Conservation (phyloP, 2,888 invertebrate species). For the Neoscelio sp. region DNA sequence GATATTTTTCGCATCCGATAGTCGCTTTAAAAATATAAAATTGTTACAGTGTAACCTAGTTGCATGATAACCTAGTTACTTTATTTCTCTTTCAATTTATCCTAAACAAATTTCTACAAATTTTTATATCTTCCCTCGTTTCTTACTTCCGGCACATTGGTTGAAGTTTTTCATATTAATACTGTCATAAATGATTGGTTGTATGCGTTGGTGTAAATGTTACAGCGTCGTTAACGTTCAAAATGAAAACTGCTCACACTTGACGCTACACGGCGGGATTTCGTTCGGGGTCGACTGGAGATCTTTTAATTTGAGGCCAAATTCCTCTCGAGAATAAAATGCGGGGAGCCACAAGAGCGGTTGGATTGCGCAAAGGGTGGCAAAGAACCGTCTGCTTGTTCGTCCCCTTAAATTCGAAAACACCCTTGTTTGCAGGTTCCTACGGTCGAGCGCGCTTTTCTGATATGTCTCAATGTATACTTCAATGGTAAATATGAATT, state of each 20-base stretch:
- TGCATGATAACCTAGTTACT: no score
- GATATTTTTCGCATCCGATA: no score
- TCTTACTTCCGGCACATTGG: slow-evolving; percentile 77
- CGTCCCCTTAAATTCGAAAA: slow-evolving; percentile 75
- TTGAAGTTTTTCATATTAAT: slow-evolving; percentile 37
- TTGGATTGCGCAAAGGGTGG: slow-evolving; percentile 77
- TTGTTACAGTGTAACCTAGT: no score
- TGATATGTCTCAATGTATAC: slow-evolving; percentile 68
- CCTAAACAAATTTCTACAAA: no score
- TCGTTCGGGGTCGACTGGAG: slow-evolving; percentile 77
- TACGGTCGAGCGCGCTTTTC: slow-evolving; percentile 70
- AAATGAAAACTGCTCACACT: slow-evolving; percentile 66
- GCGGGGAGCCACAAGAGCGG: slow-evolving; percentile 79
- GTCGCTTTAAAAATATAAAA: no score
- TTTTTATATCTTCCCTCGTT: slow-evolving; percentile 2
- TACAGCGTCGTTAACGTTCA: slow-evolving; percentile 62
- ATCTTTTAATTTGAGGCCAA: slow-evolving; percentile 82
- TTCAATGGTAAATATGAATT: slow-evolving; percentile 60
- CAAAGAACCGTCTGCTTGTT: slow-evolving; percentile 70
- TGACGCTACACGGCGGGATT: slow-evolving; percentile 69
- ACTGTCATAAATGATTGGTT: slow-evolving; percentile 34
- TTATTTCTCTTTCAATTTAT: no score
- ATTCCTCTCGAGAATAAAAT: slow-evolving; percentile 81
- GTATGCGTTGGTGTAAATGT: slow-evolving; percentile 59
- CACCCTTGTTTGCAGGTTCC: slow-evolving; percentile 75